phyloP scores from a whole-genome alignment of 2,888 invertebrate species.

The Tiphia femorata region DNA sequence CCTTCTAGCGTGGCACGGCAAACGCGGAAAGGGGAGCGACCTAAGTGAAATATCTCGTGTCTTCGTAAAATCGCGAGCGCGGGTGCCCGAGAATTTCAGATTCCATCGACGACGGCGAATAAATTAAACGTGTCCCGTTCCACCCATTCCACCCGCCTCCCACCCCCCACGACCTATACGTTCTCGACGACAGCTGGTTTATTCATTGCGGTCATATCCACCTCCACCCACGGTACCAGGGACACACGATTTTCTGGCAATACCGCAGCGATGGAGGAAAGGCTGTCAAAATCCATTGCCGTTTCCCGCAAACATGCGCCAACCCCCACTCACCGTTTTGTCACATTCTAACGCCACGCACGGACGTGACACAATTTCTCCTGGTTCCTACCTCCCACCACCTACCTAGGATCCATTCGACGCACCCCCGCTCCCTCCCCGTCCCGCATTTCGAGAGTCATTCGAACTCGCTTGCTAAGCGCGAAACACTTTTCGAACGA shows the following conservation, averaged over 20 bases:
- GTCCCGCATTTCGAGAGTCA: not conserved
- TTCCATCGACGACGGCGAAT: too few relatives aligned
- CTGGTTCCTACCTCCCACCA: constrained; percentile 16
- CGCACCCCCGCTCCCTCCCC: not conserved
- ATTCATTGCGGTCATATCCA: constrained; percentile 16
- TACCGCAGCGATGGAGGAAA: constrained; percentile 26
- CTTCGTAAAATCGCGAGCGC: too few relatives aligned
- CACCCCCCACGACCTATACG: too few relatives aligned
- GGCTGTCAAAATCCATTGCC: constrained; percentile 36
- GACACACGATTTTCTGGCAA: constrained; percentile 30
- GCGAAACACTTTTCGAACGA: not conserved
- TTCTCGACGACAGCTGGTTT: too few relatives aligned
- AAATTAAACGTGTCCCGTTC: too few relatives aligned
- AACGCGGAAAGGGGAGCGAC: too few relatives aligned
- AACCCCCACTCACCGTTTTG: constrained; percentile 40
- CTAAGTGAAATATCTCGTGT: too few relatives aligned
- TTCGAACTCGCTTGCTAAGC: not conserved
- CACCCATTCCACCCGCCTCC: too few relatives aligned
- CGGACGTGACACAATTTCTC: constrained; percentile 46
- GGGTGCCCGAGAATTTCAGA: too few relatives aligned
- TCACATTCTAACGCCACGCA: constrained; percentile 44
- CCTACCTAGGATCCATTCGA: too few relatives aligned
- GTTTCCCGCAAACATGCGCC: constrained; percentile 14
- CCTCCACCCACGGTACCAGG: constrained; percentile 11
- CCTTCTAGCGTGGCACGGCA: too few relatives aligned